These are phyloP conservation scores for Teleiodes luculella DNA, from an alignment of 2,888 invertebrate genomes.

Conservation along the genomic window DNA sequence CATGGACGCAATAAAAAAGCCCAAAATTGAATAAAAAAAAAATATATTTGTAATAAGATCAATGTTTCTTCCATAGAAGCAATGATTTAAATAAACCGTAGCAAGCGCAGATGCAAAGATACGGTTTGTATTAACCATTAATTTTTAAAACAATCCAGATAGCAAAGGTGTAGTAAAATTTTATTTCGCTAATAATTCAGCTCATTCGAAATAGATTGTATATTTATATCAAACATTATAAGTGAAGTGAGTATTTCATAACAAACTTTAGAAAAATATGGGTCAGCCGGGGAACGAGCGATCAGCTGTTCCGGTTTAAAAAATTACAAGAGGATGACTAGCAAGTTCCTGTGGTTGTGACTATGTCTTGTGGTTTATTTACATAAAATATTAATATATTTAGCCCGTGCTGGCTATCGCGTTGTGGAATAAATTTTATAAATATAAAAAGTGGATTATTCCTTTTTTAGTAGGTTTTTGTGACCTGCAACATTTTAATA, in stretches of 20 bases:
- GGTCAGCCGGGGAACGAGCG: not conserved
- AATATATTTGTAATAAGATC: no score
- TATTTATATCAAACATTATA: slow-evolving; percentile 2
- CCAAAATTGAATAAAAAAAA: no score
- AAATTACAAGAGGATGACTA: slow-evolving; percentile 7
- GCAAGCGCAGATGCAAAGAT: not conserved
- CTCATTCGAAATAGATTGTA: not conserved
- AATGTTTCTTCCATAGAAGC: no score
- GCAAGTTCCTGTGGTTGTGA: not conserved
- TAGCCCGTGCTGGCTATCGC: not conserved
- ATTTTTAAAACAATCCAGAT: not conserved
- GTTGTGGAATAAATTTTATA: not conserved
- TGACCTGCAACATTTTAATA: no score
- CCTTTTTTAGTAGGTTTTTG: no score
- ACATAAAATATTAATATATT: no score
- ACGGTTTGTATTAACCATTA: not conserved
- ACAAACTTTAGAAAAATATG: not conserved
- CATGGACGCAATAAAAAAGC: no score
- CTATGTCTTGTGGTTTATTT: not conserved
- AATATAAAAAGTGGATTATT: no score
- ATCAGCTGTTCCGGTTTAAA: slow-evolving; percentile 9
- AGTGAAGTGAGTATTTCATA: slow-evolving; percentile 4
- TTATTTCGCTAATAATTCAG: not conserved
- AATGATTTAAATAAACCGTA: not conserved
- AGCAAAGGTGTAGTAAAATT: not conserved